Evolutionary conservation across 2,797 vertebrate species (phyloP).

Genomic region (Craterocephalus amniculus): DNA sequence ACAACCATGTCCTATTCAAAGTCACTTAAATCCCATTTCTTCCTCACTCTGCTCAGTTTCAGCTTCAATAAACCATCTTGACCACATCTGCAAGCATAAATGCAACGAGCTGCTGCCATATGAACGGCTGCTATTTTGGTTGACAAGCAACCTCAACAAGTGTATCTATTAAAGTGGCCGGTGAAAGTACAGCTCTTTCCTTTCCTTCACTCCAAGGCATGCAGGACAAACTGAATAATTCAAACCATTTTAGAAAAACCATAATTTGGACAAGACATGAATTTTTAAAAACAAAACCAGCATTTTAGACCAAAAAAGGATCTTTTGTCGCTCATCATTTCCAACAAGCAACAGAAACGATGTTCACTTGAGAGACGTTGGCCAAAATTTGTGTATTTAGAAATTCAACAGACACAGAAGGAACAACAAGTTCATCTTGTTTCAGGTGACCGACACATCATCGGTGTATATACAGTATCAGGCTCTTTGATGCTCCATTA

Average conservation of each 20-base stretch:
- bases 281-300: not conserved
- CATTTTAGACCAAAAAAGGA: not conserved
- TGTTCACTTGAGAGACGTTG: not conserved
- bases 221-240: not conserved
- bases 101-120: no score
- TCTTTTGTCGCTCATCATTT: not conserved
- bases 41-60: no score
- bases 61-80: no score
- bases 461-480: not conserved
- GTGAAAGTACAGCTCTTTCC: not conserved
- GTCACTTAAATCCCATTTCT: no score
- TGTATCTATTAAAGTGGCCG: no score
- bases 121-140: no score
- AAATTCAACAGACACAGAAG: not conserved
- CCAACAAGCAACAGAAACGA: not conserved
- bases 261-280: not conserved
- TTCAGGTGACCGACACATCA: not conserved
- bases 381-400: not conserved
- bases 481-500: not conserved
- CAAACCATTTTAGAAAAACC: not conserved
- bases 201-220: not conserved
- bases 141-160: no score
- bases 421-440: not conserved
- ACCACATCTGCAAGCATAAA: no score
- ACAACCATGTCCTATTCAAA: no score